Percentiles rank a stretch among this genome's conserved stretches.
Evolutionary conservation across 1,140 invertebrate genomes (phyloP).

Genomic region (Sitophilus oryzae): DNA sequence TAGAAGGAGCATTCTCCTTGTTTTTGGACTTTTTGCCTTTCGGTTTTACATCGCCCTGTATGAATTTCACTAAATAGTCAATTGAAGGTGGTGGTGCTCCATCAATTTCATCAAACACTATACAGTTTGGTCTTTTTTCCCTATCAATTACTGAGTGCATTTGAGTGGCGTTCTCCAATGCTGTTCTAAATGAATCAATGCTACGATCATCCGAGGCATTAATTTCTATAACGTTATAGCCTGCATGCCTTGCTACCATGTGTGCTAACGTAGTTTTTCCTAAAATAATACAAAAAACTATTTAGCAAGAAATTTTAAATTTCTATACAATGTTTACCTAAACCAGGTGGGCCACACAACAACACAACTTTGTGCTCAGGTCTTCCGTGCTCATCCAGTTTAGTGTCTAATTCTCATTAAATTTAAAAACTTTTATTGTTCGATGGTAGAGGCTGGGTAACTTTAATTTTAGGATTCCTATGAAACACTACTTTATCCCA

Average conservation of each 20-base stretch:
- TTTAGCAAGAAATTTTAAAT: no score
- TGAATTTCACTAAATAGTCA: slow-evolving; percentile 77
- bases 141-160: slow-evolving; percentile 81
- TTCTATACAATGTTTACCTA: slow-evolving; percentile 39
- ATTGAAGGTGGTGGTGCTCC: slow-evolving; percentile 82
- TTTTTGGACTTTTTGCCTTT: slow-evolving; percentile 51
- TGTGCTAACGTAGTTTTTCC: slow-evolving; percentile 97
- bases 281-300: slow-evolving; percentile 38
- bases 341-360: slow-evolving; percentile 68
- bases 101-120: slow-evolving; percentile 97
- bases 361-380: slow-evolving; percentile 68
- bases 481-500: slow-evolving; percentile 89
- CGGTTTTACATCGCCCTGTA: slow-evolving; percentile 56
- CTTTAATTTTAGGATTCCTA: slow-evolving; percentile 41
- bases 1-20: slow-evolving; percentile 48
- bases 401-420: slow-evolving; percentile 48
- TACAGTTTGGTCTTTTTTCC: slow-evolving; percentile 83
- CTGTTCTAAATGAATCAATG: slow-evolving; percentile 72
- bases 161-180: slow-evolving; percentile 81
- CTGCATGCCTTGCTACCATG: slow-evolving; percentile 81
- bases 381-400: slow-evolving; percentile 64
- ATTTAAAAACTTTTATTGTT: slow-evolving; percentile 49
- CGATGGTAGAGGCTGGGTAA: slow-evolving; percentile 40
- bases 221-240: slow-evolving; percentile 81
- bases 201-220: slow-evolving; percentile 93